Evolutionary conservation across 2,113 vertebrate genomes (phyloP).

Genomic region (Ptilonorhynchus violaceus): DNA sequence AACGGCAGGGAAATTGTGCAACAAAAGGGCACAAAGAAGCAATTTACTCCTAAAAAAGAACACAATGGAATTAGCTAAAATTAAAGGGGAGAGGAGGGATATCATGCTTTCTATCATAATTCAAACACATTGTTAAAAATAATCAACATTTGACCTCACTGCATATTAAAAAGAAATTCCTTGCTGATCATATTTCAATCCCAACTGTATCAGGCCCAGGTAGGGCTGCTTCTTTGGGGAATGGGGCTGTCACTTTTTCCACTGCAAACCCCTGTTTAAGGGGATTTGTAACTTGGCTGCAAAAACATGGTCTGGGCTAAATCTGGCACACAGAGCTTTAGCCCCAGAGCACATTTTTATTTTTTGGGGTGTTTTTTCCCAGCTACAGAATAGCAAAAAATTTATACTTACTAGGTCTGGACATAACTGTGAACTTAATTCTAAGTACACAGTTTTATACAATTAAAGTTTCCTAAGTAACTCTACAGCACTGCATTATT

Average conservation of each 20-base stretch:
- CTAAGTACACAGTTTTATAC: neutral
- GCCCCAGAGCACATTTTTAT: conserved; percentile 58
- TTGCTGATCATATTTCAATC: conserved; percentile 66
- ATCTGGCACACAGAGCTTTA: conserved; percentile 48
- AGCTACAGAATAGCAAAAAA: neutral
- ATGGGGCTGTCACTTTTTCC: conserved; percentile 66
- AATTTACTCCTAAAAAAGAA: neutral
- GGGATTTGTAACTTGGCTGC: conserved; percentile 69
- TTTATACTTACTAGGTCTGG: neutral
- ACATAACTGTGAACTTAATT: neutral
- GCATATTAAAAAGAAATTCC: conserved; percentile 52
- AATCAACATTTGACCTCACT: conserved; percentile 32
- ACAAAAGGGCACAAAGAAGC: conserved; percentile 4
- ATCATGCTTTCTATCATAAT: neutral
- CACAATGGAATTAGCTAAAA: neutral
- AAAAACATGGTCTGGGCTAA: conserved; percentile 55
- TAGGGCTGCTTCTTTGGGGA: conserved; percentile 46
- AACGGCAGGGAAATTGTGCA: neutral
- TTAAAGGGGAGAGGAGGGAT: neutral
- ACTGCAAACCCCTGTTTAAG: conserved; percentile 58
- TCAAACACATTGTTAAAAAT: conserved; percentile 27
- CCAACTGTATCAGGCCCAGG: conserved; percentile 52
- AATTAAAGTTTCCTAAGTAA: neutral
- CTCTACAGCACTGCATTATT: neutral
- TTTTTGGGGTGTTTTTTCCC: conserved; percentile 2